Evolutionary conservation across 2,113 vertebrate species (phyloP).

Genomic region (Pitta sordida): DNA sequence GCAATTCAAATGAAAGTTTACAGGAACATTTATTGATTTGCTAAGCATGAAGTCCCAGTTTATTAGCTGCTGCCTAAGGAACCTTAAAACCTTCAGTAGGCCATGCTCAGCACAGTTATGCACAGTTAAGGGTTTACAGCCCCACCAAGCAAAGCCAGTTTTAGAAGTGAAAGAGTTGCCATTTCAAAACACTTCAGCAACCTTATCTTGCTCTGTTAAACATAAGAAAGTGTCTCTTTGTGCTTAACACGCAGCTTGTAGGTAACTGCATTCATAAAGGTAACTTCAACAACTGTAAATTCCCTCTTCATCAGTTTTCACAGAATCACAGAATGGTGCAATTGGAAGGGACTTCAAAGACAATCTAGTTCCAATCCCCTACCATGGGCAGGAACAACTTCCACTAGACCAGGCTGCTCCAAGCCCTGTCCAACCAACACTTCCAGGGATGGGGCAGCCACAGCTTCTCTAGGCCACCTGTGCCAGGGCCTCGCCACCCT

Average conservation of each 20-base stretch:
- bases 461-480: neutral
- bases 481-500: neutral
- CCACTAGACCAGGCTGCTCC: neutral
- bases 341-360: neutral
- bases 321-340: neutral
- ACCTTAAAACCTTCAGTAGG: neutral
- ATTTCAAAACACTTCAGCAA: neutral
- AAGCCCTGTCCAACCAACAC: neutral
- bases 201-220: neutral
- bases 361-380: neutral
- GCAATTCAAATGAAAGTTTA: neutral
- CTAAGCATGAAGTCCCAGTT: neutral
- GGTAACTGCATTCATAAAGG: neutral
- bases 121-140: neutral
- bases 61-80: neutral
- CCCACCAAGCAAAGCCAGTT: rapidly evolving
- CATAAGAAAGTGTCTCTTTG: neutral
- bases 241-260: neutral
- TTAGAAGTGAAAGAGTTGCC: neutral
- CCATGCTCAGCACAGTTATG: neutral
- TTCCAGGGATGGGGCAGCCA: neutral
- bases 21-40: neutral
- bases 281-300: neutral
- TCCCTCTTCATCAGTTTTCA: neutral
- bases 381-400: neutral